phyloP scores from a whole-genome alignment of 2,113 vertebrate species.

The Gymnocephalus cernua region DNA sequence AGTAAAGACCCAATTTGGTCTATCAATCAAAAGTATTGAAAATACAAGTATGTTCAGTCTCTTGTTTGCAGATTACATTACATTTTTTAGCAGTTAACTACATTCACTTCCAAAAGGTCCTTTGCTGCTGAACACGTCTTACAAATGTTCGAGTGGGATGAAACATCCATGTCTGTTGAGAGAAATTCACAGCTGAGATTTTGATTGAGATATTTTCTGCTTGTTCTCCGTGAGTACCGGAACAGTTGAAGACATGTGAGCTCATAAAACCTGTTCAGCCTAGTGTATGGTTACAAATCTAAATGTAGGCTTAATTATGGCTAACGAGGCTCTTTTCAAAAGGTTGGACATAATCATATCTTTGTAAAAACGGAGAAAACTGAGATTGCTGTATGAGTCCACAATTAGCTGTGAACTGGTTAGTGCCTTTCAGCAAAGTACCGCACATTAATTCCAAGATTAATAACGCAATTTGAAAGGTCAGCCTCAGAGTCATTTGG shows the following conservation, averaged over 20 bases:
- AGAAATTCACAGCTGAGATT: conserved; percentile 12
- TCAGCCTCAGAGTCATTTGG: conserved; percentile 51
- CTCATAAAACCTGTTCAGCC: conserved; percentile 11
- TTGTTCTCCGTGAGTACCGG: not conserved
- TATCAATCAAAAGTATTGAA: not conserved
- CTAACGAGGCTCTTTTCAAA: conserved; percentile 30
- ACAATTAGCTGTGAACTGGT: conserved; percentile 47
- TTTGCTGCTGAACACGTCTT: conserved; percentile 11
- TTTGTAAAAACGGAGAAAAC: conserved; percentile 27
- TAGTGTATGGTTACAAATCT: not conserved
- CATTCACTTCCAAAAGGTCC: not conserved
- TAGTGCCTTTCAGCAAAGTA: conserved; percentile 24
- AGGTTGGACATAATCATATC: conserved; percentile 2
- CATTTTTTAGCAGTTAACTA: not conserved
- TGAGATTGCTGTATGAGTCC: conserved; percentile 2
- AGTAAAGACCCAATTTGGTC: not conserved
- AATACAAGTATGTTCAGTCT: not conserved
- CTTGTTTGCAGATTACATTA: not conserved
- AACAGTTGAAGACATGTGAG: not conserved
- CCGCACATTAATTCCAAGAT: conserved; percentile 47
- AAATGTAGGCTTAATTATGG: conserved; percentile 17
- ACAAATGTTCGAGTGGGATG: not conserved
- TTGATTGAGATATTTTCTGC: not conserved
- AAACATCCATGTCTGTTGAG: conserved; percentile 20
- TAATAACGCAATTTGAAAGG: conserved; percentile 65